Percentiles rank a stretch among this genome's conserved stretches.
Conservation (phyloP, 1,140 invertebrate genomes). For the Gyrodactylus salaris region DNA sequence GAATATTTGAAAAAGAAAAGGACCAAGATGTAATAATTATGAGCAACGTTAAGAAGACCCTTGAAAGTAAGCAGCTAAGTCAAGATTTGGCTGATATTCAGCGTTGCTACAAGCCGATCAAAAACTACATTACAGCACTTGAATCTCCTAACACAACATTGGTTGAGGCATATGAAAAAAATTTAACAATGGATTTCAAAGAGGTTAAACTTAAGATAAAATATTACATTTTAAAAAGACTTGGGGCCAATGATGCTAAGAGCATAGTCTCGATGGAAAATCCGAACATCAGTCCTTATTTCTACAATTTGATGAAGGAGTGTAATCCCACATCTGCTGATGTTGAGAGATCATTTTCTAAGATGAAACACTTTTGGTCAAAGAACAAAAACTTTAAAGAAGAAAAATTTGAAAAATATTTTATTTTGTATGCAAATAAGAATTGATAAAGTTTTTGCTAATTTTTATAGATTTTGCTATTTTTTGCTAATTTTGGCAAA, state of each 20-base stretch:
- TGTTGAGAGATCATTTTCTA: neutral
- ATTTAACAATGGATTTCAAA: neutral
- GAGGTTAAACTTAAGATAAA: neutral
- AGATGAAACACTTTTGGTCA: neutral
- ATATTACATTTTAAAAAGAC: neutral
- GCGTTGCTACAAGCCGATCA: neutral
- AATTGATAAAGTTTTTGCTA: no score
- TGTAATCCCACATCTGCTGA: neutral
- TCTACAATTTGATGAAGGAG: neutral
- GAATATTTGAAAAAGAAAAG: neutral
- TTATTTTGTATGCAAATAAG: no score
- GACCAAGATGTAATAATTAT: neutral
- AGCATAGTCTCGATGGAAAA: neutral
- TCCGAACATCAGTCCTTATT: neutral
- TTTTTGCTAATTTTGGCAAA: no score
- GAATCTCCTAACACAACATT: neutral
- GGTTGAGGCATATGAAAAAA: neutral
- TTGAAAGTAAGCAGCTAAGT: neutral
- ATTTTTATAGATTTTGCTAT: no score
- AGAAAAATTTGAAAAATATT: no score
- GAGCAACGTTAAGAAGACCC: neutral
- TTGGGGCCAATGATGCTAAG: neutral
- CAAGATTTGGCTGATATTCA: neutral
- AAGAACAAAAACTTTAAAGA: neutral
- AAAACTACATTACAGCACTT: neutral